Conservation (phyloP, 2,888 invertebrate species). For the Lobophora halterata region DNA sequence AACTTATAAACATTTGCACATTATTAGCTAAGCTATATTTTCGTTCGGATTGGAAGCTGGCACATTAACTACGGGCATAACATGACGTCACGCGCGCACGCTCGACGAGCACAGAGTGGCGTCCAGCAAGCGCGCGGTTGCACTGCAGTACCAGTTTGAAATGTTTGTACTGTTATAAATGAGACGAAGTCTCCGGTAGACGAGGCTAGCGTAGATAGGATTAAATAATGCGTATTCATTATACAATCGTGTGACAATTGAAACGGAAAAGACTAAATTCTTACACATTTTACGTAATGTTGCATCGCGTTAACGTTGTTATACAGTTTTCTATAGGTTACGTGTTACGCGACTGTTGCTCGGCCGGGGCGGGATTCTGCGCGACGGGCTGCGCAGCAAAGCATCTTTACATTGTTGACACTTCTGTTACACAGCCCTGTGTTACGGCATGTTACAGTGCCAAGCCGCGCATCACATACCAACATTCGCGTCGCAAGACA, state of each 20-base stretch:
- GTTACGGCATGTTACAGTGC: constrained; percentile 35
- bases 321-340: constrained; percentile 65
- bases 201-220: constrained; percentile 79
- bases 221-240: constrained; percentile 68
- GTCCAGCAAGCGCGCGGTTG: constrained; percentile 24
- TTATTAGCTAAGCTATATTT: neutral
- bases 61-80: constrained; percentile 25
- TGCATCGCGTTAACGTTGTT: constrained; percentile 72
- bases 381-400: constrained; percentile 19
- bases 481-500: constrained; percentile 47
- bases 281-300: constrained; percentile 74
- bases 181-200: constrained; percentile 76
- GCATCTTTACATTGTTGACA: constrained; percentile 46
- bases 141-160: constrained; percentile 57
- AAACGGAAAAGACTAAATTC: constrained; percentile 80
- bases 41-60: no score
- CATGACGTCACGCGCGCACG: constrained; percentile 23
- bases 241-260: constrained; percentile 74
- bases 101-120: constrained; percentile 6
- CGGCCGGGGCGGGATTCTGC: constrained; percentile 17
- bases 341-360: constrained; percentile 47
- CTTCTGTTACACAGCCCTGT: constrained; percentile 43
- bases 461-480: constrained; percentile 36
- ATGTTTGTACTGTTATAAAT: constrained; percentile 69
- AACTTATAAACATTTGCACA: neutral